Conservation (phyloP, 2,888 invertebrate genomes). For the Zaprionus obscuricornis region DNA sequence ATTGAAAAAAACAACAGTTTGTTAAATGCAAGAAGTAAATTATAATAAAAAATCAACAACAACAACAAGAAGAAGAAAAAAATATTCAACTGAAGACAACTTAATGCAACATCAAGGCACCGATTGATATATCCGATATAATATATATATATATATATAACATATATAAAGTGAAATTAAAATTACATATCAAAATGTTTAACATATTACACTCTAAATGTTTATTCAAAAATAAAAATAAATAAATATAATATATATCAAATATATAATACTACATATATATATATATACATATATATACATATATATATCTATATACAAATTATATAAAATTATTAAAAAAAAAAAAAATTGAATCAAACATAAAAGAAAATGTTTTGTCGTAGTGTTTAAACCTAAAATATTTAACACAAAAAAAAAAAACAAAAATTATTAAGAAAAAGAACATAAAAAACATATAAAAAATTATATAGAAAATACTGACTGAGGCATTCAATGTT, state of each 20-base stretch:
- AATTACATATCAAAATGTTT: constrained; percentile 57
- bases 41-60: background rate
- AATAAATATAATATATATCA: constrained; percentile 7
- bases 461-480: constrained; percentile 55
- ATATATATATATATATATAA: constrained; percentile 20
- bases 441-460: constrained; percentile 12
- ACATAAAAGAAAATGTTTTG: no score
- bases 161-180: constrained; percentile 23
- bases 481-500: constrained; percentile 80
- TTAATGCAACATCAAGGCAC: constrained; percentile 21
- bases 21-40: no score
- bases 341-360: no score
- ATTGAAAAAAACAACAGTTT: constrained; percentile 23
- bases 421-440: no score
- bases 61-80: background rate
- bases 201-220: constrained; percentile 60
- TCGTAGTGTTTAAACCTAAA: no score
- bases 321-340: constrained; percentile 19
- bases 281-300: constrained; percentile 15
- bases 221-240: constrained; percentile 31
- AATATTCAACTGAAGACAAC: constrained; percentile 13
- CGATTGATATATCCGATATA: constrained; percentile 28
- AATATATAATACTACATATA: constrained; percentile 14
- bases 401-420: constrained; percentile 12
- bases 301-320: constrained; percentile 15